Evolutionary conservation across 2,888 invertebrate species (phyloP), one percentile per base, ranked within the genome.

Genomic region (Epinotia ramella): DNA sequence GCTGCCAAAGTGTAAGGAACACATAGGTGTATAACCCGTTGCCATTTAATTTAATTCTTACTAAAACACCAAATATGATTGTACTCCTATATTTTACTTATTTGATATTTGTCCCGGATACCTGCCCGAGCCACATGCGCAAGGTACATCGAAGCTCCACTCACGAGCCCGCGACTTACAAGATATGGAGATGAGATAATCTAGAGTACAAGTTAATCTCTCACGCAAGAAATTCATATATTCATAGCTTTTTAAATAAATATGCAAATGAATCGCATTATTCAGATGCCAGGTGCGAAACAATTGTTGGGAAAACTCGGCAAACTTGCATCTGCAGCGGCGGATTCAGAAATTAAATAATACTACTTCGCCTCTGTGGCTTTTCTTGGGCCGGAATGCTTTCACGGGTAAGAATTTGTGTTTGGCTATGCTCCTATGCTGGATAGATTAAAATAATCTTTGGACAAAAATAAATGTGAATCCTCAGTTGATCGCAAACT

Each of bases 241-340:
- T 76, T 62, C 76, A 76, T 75, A 75, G 75, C 65, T 71, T 76
- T 75, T 76, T 72, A 72, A 67, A 76, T 63, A 66, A 76, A 76
- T 72, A 72, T 76, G 76, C 76, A 72, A 76, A 76, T 76, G 46
- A 56, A 70, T 71, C 33, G 67, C 71, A 66, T 76, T 76, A 72
- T 57, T 72, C 62, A 67, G 71, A 65, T 66, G 64, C 59, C 76
- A 76, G 76, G 76, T 76, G 76, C 62, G 62, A 72, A 75, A 76
- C 75, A 76, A 76, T 72, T 72, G 76, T 67, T 62, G 68, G 76
- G 75, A 69, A 71, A 75, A 65, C 74, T 65, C 69, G 40, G 59
- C 49, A 28, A 49, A 59, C 57, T 59, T 65, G 70, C 75, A 65
- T 62, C 53, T 53, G 65, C 68, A 40, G 69, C 64, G 24, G 64